Evolutionary conservation across 2,888 invertebrate genomes (phyloP), one percentile per base, ranked within the genome.

Genomic region (Acronicta leporina): DNA sequence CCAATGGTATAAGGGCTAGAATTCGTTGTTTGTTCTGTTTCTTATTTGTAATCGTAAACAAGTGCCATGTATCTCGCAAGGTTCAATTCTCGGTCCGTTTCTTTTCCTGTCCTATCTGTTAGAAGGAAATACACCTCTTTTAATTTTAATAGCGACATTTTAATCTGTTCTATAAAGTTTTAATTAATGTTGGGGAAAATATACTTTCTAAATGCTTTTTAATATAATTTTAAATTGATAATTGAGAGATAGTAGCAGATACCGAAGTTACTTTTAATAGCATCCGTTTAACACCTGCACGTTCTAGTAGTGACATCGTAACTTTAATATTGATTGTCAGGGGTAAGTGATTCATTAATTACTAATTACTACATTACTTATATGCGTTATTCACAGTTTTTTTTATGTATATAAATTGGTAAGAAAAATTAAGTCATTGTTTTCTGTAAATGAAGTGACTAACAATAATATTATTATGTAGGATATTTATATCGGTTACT

Each of bases 11-110:
- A 87, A 65, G 71, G 74, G 69, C 66, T 51, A 80, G 68, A 78
- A 67, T 82, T 40, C 30, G 33, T 56, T 51, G 35, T 7, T 52
- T 7, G 11, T 47, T 20, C n/a, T 4, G 0, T 45, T 40, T 15
- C 15, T 48, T 42, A 62, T 48, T 15, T 51, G 66, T 35, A 78
- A 62, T 57, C 35, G 14, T 75, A 76, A 72, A 41, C 77, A 82
- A 68, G 79, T 71, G 35, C 42, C 53, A 67, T 33, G 63, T 75
- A 68, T 81, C 73, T 66, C 64, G 65, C 87, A 88, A 87, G 88
- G 89, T 66, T 82, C 73, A 57, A 73, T 72, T 53, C 58, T 83
- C 43, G 75, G 77, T 35, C 77, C 76, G 62, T 69, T 80, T 75
- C 78, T 85, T 86, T 88, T 83, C 85, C 83, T 69, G 56, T 11